Evolutionary conservation across 2,888 invertebrate genomes (phyloP).

Genomic region (Allophyes oxyacanthae): DNA sequence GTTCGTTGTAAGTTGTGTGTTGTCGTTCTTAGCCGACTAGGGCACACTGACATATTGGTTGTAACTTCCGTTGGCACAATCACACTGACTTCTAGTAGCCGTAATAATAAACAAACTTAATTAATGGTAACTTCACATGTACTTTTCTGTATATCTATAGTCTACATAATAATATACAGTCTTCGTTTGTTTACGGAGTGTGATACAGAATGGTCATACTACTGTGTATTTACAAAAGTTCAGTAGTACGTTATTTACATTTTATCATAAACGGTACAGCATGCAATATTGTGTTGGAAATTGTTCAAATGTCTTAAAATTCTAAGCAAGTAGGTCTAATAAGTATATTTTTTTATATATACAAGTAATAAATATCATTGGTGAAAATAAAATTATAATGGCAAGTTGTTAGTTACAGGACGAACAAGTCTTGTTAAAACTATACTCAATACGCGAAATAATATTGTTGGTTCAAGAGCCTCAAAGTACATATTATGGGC

Average conservation of each 20-base stretch:
- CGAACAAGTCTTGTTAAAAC: slow-evolving; percentile 71
- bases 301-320: slow-evolving; percentile 70
- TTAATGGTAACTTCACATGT: slow-evolving; percentile 64
- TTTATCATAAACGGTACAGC: slow-evolving; percentile 62
- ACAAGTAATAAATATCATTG: slow-evolving; percentile 87
- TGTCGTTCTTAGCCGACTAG: slow-evolving; percentile 67
- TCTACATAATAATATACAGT: slow-evolving; percentile 76
- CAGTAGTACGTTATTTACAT: slow-evolving; percentile 75
- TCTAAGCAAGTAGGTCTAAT: slow-evolving; percentile 72
- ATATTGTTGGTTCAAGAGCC: slow-evolving; percentile 75
- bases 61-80: slow-evolving; percentile 65
- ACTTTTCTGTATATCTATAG: slow-evolving; percentile 68
- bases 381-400: slow-evolving; percentile 86
- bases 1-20: slow-evolving; percentile 58
- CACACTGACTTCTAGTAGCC: slow-evolving; percentile 50
- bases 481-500: slow-evolving; percentile 80
- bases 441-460: slow-evolving; percentile 66
- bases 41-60: slow-evolving; percentile 54
- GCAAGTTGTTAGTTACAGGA: slow-evolving; percentile 87
- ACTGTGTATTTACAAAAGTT: slow-evolving; percentile 81
- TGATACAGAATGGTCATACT: slow-evolving; percentile 53
- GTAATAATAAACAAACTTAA: slow-evolving; percentile 57
- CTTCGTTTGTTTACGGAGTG: slow-evolving; percentile 69
- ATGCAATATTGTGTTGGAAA: slow-evolving; percentile 72
- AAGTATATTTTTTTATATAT: slow-evolving; percentile 77